Evolutionary conservation across 2,888 invertebrate genomes (phyloP).

Genomic region (Leptura quadrifasciata): DNA sequence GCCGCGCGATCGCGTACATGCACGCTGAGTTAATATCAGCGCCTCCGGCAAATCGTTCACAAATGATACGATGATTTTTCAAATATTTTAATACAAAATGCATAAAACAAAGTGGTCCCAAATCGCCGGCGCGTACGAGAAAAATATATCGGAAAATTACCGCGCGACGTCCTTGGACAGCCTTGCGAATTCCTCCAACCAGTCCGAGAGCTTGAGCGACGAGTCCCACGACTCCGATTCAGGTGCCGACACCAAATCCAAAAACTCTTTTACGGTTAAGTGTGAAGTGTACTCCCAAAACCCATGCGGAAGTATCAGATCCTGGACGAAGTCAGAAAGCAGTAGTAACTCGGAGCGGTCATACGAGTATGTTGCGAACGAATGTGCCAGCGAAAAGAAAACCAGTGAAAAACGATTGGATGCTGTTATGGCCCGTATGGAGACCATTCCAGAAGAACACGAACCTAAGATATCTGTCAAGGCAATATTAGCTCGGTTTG

Average conservation of each 20-base stretch:
- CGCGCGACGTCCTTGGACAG: constrained; percentile 80
- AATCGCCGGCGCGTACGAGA: constrained; percentile 47
- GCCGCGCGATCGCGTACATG: constrained; percentile 46
- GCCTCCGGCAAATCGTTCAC: not conserved
- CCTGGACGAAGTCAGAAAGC: constrained; percentile 63
- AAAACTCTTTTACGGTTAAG: constrained; percentile 69
- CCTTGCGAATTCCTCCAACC: constrained; percentile 82
- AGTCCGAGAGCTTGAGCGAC: constrained; percentile 78
- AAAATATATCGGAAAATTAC: constrained; percentile 60
- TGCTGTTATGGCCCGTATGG: constrained; percentile 76
- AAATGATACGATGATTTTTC: constrained; percentile 37
- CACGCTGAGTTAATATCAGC: not conserved
- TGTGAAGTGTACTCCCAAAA: constrained; percentile 71
- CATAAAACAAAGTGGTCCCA: constrained; percentile 62
- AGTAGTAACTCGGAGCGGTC: constrained; percentile 63
- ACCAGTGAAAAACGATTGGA: constrained; percentile 57
- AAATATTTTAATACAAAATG: constrained; percentile 55
- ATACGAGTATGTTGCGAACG: constrained; percentile 62
- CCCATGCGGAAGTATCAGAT: constrained; percentile 66
- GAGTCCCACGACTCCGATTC: constrained; percentile 80
- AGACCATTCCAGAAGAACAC: constrained; percentile 87
- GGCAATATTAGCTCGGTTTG: constrained; percentile 88
- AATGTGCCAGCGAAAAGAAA: constrained; percentile 57
- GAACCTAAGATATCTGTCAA: constrained; percentile 90
- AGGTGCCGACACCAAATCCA: constrained; percentile 76